Evolutionary conservation across 2,888 invertebrate genomes (phyloP), one percentile per base, ranked within the genome.

Genomic region (Taenaris catops): DNA sequence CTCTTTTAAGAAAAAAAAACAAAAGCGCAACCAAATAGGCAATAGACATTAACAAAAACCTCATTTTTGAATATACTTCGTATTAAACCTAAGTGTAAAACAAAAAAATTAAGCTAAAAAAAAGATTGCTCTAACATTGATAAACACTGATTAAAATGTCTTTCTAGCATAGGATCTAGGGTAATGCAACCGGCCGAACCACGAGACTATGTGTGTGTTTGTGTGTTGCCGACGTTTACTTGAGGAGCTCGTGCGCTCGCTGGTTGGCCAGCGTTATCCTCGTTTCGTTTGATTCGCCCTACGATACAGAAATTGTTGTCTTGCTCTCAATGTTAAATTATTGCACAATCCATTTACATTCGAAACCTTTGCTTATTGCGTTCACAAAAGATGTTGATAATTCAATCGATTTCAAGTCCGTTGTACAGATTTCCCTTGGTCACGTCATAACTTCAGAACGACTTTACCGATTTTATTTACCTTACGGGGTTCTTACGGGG

Each of bases 251-350:
- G 89, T 96, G 96, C 73, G 98, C 97, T 69, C 97, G 93, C 89
- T 97, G 95, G 89, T 98, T 98, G 73, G 98, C 98, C 81, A 96
- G 94, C 81, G 94, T 94, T 93, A 98, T 97, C 90, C 97, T 94
- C 70, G 94, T 94, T 89, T 96, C 96, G 88, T 98, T 98, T 60
- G 97, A 95, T 87, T 94, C 94, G 60, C 93, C 95, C 57, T 57
- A 56, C 43, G 55, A 49, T 53, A 54, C 44, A 57, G 49, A 81
- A 76, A 59, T 64, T 63, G 58, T 63, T 63, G 67, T 72, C 68
- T 70, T 49, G 54, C 39, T 41, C 63, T 61, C 60, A 65, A 63
- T 63, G 47, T 50, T 71, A 65, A 68, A 66, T 67, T 67, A 71
- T 70, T 68, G 64, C 53, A 44, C 44, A 28, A 37, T 40, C 21